Evolutionary conservation across 2,113 vertebrate genomes (phyloP), one percentile per base, ranked within the genome.

Genomic region (Channa argus): DNA sequence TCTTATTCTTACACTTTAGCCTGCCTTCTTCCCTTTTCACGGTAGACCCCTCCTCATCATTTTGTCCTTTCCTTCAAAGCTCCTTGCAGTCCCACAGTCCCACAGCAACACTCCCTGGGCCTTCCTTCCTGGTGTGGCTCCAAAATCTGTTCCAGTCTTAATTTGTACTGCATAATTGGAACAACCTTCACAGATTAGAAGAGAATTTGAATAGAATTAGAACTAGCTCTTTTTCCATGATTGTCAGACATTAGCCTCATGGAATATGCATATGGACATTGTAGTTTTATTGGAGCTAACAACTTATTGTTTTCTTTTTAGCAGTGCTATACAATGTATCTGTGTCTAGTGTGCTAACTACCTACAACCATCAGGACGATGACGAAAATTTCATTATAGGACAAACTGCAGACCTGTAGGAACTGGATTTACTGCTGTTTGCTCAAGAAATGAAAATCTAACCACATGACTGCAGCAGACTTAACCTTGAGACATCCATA

Each of bases 381-480:
- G 55, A 73, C 56, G 74, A 51, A 79, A 5, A 80, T 87, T 84
- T 82, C 50, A 72, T 91, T 59, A 68, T 2, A 45, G 66, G 77
- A 55, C 82, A 86, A 83, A 85, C 67, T 58, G 59, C 43, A 43
- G 77, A 52, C 55, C 3, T 3, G 24, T 24, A 24, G 24, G n/a
- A 47, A 46, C 58, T 83, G 71, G 55, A 60, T 84, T 80, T 77
- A 72, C 61, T 5, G 10, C 41, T 89, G 86, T 93, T 87, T 92
- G 81, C 67, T 55, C 44, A 77, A 63, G 81, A 82, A 84, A 88
- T 91, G 85, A 89, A 87, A 83, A 52, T 6, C 64, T 44, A 9
- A 66, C 63, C 67, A 36, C 45, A 1, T 24, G 49, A 51, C 50
- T 60, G 53, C 79, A 56, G 71, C 59, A 51, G 83, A 56, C 62